These are phyloP conservation scores for Aramus guarauna DNA, from an alignment of 2,113 vertebrate species.

Conservation along the genomic window DNA sequence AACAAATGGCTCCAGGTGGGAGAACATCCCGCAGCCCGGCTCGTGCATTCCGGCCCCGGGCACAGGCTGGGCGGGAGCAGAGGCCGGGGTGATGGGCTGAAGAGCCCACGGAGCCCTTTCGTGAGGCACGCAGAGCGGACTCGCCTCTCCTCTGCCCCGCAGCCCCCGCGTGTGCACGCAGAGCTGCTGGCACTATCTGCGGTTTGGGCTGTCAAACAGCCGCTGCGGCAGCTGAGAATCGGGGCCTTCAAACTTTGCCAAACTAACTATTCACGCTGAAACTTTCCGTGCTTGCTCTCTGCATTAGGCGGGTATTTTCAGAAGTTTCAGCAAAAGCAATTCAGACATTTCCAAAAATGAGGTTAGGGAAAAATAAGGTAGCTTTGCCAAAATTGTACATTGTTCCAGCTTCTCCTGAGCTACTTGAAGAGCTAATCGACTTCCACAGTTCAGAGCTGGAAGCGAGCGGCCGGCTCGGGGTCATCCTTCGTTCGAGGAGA, in stretches of 20 bases:
- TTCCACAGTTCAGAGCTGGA: not conserved
- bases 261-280: not conserved
- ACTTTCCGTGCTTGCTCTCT: conserved; percentile 5
- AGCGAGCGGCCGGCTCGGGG: accelerated
- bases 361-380: not conserved
- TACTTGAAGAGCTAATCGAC: not conserved
- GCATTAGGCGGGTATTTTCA: conserved; percentile 11
- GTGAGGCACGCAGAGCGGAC: not conserved
- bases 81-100: not conserved
- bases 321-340: conserved; percentile 42
- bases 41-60: accelerated
- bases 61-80: not conserved
- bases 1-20: accelerated
- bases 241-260: not conserved
- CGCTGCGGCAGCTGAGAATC: accelerated
- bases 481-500: not conserved
- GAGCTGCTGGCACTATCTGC: accelerated
- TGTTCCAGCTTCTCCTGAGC: not conserved
- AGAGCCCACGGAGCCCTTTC: not conserved
- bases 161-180: accelerated
- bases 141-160: no score
- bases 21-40: not conserved
- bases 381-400: not conserved
- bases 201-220: not conserved
- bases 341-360: conserved; percentile 8